Evolutionary conservation across 1,140 invertebrate species (phyloP), one percentile per base, ranked within the genome.

Genomic region (Drosophila micromelanica): DNA sequence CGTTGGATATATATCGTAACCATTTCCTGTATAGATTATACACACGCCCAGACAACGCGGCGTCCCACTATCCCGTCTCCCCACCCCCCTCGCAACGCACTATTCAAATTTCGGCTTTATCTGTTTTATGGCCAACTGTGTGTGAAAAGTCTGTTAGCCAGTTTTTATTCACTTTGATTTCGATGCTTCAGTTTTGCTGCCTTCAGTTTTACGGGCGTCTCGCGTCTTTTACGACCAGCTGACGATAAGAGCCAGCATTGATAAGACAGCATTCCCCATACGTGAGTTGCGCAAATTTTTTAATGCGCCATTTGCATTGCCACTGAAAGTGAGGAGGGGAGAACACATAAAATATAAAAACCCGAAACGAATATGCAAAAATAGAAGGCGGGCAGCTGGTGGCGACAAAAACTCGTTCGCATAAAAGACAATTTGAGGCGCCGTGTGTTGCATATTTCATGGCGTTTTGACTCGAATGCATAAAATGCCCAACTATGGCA

Each of bases 381-480:
- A 59, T 57, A 30, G 30, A 8, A 49, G 59, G 79, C 35, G 63
- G 52, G 15, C 15, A 7, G 27, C n/a, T 11, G 5, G 45, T 27
- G 63, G 43, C 63, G 43, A 48, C 52, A 57, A 38, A 35, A 27
- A 49, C 35, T 37, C 62, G 15, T 32, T 32, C 69, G 51, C 76
- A 78, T 86, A 81, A 86, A 87, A 75, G 75, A 78, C 82, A 76
- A 73, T 78, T 87, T 73, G 51, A 67, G 82, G 81, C 82, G 78
- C 75, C 82, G 87, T 87, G 82, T 86, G 82, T 82, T 86, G 82
- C 82, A 86, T 86, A 86, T 87, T 86, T 86, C 82, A 86, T 82
- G 82, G 82, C 78, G 63, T 82, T 86, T 86, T 86, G 52, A 76
- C 75, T 64, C 78, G 62, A 68, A 73, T 62, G 76, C 80, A 77